Base-by-base conservation (phyloP, 53 echinoderm and acorn worm genomes). In the Echinometra lucunter region DNA sequence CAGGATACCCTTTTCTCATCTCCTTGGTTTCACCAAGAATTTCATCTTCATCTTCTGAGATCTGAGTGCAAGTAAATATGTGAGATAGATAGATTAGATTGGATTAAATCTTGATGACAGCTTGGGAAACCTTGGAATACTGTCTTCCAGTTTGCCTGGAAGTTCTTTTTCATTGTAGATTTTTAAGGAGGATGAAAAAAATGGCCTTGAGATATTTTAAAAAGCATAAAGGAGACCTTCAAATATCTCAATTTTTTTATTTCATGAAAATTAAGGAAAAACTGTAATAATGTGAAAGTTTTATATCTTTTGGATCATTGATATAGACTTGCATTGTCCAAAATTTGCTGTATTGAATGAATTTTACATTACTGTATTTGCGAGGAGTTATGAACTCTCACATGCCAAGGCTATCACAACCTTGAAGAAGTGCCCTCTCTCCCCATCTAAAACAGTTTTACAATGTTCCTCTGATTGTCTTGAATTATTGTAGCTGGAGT, bases 11-110 rank as follows among this genome's bases (percentile, higher is more conserved):
- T 21, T 12, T 15, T 13, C 9, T 72, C 81, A 44, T 42, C 81
- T 42, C 44, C 44, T 44, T 44, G 23, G 35, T 72, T 35, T 72
- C 32, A 13, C 34, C 32, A 32, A 72, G 28, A 35, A 81, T 44
- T 81, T 30, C 81, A 81, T 81, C 81, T 23, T 81, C 81, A 44
- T 81, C 38, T 81, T 11, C 81, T 17, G 21, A 81, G 81, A 44
- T 81, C 44, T 19, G 72, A 81, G 81, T 81, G 81, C 44, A 81
- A 81, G 81, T 23, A 81, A 81, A 42, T 81, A 81, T 81, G 44
- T 44, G 15, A 44, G 81, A 44, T 81, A 44, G 81, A 81, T 81
- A 19, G 23, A 44, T 40, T 81, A 19, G 23, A 44, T 40, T 42
- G 81, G 44, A 81, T 81, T 81, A 44, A 81, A 44, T 44, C 44